These are phyloP conservation scores for Anabas testudineus DNA, from an alignment of 2,797 vertebrate genomes.

Conservation along the genomic window DNA sequence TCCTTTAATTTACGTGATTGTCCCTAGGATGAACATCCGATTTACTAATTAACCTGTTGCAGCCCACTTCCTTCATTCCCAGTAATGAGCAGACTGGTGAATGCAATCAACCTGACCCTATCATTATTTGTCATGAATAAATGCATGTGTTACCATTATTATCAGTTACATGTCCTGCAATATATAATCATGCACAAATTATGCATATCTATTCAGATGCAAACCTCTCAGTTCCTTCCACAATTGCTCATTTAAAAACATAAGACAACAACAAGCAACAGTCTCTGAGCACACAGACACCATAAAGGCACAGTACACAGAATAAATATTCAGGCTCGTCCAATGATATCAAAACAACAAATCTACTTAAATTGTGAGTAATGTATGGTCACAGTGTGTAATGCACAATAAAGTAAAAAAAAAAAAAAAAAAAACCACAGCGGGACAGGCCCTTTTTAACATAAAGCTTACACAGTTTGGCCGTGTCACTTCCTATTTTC, in stretches of 20 bases:
- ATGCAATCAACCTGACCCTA: constrained; percentile 61
- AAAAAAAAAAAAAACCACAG: constrained; percentile 4
- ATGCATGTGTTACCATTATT: constrained; percentile 64
- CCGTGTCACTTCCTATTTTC: constrained; percentile 71
- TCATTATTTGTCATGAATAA: constrained; percentile 74
- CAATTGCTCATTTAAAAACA: constrained; percentile 44
- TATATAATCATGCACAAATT: constrained; percentile 57
- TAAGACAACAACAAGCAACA: not conserved
- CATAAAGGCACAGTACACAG: too few species aligned
- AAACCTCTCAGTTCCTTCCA: constrained; percentile 15
- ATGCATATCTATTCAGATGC: constrained; percentile 57
- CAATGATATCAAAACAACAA: constrained; percentile 22
- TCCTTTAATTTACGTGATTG: constrained; percentile 72
- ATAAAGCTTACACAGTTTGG: constrained; percentile 25
- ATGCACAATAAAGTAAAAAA: constrained; percentile 1
- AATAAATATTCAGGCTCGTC: constrained; percentile 42
- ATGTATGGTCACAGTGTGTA: not conserved
- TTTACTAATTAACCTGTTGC: constrained; percentile 78
- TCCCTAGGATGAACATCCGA: constrained; percentile 66
- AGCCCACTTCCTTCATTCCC: constrained; percentile 46
- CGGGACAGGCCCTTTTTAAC: constrained; percentile 43
- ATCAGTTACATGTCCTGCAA: constrained; percentile 60
- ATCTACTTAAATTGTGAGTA: constrained; percentile 19
- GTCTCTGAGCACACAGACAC: not conserved
- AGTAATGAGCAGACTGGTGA: constrained; percentile 64